Conservation (phyloP, 2,113 vertebrate genomes). For the Lepisosteus osseus region DNA sequence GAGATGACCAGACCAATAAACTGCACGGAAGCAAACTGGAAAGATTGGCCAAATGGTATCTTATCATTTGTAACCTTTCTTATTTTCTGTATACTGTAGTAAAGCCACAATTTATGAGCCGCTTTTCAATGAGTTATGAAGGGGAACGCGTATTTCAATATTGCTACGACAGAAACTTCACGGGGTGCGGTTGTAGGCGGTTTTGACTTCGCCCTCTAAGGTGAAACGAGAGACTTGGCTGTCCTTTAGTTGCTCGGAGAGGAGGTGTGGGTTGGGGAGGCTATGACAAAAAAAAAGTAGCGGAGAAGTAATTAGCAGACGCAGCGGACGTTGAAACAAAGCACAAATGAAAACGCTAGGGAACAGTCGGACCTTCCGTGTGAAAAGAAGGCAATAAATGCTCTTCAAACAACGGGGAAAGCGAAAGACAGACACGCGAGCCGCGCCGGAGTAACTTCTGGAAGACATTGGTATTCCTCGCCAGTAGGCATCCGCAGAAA, state of each 20-base stretch:
- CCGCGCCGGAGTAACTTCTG: neutral
- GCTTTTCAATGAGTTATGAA: too few relatives aligned
- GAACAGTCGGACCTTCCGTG: slow-evolving; percentile 7
- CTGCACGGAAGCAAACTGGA: too few relatives aligned
- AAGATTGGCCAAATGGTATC: too few relatives aligned
- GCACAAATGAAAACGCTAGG: slow-evolving; percentile 32
- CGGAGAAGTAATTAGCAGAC: slow-evolving; percentile 15
- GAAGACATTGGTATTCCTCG: neutral
- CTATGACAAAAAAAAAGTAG: neutral
- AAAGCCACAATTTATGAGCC: too few relatives aligned
- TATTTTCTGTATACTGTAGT: too few relatives aligned
- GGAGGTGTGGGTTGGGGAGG: slow-evolving; percentile 19
- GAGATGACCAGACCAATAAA: too few relatives aligned
- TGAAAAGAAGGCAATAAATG: slow-evolving; percentile 3
- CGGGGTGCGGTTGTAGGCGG: too few relatives aligned
- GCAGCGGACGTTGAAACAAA: slow-evolving; percentile 5
- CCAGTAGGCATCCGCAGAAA: neutral
- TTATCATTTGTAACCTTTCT: too few relatives aligned
- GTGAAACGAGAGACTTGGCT: slow-evolving; percentile 36
- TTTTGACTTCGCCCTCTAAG: slow-evolving; percentile 15
- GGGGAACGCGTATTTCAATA: too few relatives aligned
- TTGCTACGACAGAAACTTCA: too few relatives aligned
- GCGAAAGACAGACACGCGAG: neutral
- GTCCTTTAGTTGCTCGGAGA: slow-evolving; percentile 20
- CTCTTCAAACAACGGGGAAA: neutral